Percentiles rank a stretch among this genome's conserved stretches.
These are phyloP conservation scores for Montipora efflorescens DNA, from an alignment of 64 coral and sea anemone species.

Conservation along the genomic window DNA sequence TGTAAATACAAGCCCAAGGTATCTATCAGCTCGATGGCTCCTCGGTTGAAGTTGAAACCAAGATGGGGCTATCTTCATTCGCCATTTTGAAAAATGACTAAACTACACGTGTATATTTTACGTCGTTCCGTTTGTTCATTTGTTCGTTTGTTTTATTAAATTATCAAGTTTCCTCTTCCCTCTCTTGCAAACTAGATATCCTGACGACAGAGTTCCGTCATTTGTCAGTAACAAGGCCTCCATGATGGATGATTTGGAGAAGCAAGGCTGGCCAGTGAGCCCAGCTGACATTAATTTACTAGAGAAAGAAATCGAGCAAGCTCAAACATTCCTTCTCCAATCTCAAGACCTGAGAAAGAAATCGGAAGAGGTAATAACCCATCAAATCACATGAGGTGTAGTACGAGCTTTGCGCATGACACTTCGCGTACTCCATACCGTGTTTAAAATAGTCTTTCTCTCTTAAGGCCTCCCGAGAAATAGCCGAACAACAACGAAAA, in stretches of 20 bases:
- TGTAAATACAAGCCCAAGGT: no score
- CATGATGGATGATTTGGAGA: conserved; percentile 87
- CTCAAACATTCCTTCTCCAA: conserved; percentile 78
- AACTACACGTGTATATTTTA: no score
- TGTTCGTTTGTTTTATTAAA: no score
- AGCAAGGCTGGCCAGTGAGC: conserved; percentile 75
- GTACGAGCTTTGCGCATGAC: no score
- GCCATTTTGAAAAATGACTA: no score
- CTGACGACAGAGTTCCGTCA: conserved; percentile 74
- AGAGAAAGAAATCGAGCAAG: conserved; percentile 89
- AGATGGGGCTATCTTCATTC: no score
- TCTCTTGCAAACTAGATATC: conserved; percentile 58
- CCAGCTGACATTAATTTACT: conserved; percentile 75
- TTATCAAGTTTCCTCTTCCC: not conserved
- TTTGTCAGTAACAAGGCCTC: conserved; percentile 77
- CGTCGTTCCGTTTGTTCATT: no score
- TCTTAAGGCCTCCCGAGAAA: conserved; percentile 81
- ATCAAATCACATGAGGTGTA: not conserved
- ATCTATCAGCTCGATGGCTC: no score
- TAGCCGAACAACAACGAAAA: conserved; percentile 86
- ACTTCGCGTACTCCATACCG: no score
- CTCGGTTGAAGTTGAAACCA: no score
- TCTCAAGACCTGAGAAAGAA: conserved; percentile 85
- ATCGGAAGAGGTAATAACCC: conserved; percentile 81
- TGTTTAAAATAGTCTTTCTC: not conserved